Evolutionary conservation across 2,797 vertebrate species (phyloP), one percentile per base, ranked within the genome.

Genomic region (Tinamus major): DNA sequence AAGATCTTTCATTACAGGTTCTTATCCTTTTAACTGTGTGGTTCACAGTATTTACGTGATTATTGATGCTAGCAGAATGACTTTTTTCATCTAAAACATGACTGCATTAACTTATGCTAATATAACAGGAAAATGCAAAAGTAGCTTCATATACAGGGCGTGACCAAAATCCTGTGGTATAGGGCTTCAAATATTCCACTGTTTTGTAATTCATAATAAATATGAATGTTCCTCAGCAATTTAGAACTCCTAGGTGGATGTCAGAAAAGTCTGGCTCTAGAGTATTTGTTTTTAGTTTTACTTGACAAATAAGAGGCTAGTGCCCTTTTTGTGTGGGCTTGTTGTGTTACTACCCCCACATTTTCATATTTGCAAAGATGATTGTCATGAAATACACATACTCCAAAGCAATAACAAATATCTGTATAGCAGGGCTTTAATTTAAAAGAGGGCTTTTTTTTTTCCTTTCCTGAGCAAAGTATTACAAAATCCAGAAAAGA

Each of bases 1-100:
- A 29, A 78, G 68, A 63, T 29, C 35, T 95, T 84, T 80, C 5
- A 31, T 91, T 94, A 35, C 48, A 56, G 68, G 8, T 53, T 77
- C 72, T 75, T 87, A 76, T 8, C 21, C 51, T 79, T 72, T 87
- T 89, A 91, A 64, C 77, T 41, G n/a, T 29, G 63, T 79, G 3
- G 12, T 67, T 88, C 4, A 48, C 41, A 16, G 6, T 33, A 29
- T 48, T 86, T 64, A 75, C 89, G 65, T 37, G 75, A 63, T 67
- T 4, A 7, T 33, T 82, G 11, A 68, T 81, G 21, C 53, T 76
- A 65, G 75, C 19, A 62, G 29, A 42, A 11, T 9, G 1, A 77
- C 9, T 72, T 79, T 11, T 2, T 39, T 77, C 74, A 62, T 61
- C 10, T 63, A 63, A 67, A 56, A 27, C 26, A 39, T 51, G 23